Conservation (phyloP, 1,140 invertebrate genomes). For the Berghia stephanieae region DNA sequence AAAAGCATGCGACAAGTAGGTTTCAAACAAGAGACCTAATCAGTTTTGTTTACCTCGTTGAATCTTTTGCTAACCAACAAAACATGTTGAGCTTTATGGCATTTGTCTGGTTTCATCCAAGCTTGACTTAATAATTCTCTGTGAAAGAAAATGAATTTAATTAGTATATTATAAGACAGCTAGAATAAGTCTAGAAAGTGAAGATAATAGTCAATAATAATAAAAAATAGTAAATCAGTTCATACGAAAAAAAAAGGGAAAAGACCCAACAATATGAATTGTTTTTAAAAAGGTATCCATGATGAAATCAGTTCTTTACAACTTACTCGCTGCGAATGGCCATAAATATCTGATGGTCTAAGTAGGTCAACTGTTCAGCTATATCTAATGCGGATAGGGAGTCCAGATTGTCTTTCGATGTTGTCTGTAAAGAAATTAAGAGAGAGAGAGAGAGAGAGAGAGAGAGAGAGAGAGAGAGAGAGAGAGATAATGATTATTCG, state of each 20-base stretch:
- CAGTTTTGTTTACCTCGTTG: conserved; percentile 76
- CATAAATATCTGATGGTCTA: conserved; percentile 93
- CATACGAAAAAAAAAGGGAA: not conserved
- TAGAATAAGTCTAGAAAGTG: not conserved
- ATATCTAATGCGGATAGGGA: conserved; percentile 89
- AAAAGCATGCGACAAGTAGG: too few species aligned
- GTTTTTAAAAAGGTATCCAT: not conserved
- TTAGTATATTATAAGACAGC: too few species aligned
- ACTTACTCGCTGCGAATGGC: conserved; percentile 91
- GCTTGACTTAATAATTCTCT: conserved; percentile 92
- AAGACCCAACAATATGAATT: not conserved
- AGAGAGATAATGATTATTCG: not conserved
- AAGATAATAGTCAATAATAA: not conserved
- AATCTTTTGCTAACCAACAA: conserved; percentile 89
- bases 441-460: too few species aligned
- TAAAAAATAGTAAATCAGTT: not conserved
- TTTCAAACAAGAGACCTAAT: too few species aligned
- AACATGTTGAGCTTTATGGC: conserved; percentile 84
- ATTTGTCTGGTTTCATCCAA: conserved; percentile 92
- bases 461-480: too few species aligned
- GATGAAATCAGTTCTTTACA: not conserved
- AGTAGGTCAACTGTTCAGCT: conserved; percentile 91
- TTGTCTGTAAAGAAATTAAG: conserved; percentile 72
- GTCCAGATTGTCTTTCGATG: conserved; percentile 86
- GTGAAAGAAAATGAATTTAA: conserved; percentile 39